phyloP scores from a whole-genome alignment of 1,140 invertebrate genomes.

The Armadillidium nasatum region DNA sequence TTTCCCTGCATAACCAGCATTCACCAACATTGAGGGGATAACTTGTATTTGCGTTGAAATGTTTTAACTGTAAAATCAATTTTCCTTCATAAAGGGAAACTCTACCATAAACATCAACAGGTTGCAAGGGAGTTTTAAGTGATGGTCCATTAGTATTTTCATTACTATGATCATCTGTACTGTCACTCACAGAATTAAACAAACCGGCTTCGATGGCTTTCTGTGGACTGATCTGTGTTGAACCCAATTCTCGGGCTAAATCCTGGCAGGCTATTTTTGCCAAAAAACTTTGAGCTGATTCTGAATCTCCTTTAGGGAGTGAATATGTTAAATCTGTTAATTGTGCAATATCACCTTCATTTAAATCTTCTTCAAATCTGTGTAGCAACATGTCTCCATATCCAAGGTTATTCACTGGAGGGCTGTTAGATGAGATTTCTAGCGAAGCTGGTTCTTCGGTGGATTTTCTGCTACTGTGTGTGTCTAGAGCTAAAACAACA shows the following conservation, averaged over 20 bases:
- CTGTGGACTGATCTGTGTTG: neutral
- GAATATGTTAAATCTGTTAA: neutral
- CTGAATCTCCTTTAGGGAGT: neutral
- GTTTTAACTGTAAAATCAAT: slow-evolving; percentile 23
- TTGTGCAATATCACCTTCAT: neutral
- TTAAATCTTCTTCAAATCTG: neutral
- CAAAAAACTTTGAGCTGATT: neutral
- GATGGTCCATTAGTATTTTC: neutral
- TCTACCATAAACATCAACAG: slow-evolving; percentile 23
- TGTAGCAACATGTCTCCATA: slow-evolving; percentile 4
- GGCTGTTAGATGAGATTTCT: neutral
- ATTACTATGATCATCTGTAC: neutral
- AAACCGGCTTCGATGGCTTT: neutral
- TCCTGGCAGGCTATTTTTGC: neutral
- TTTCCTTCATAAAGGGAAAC: slow-evolving; percentile 27
- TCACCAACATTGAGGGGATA: slow-evolving; percentile 42
- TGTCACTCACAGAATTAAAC: neutral
- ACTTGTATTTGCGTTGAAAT: slow-evolving; percentile 40
- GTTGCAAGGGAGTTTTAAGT: neutral
- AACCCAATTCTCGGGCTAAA: neutral
- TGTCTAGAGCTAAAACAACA: neutral
- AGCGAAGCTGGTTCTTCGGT: neutral
- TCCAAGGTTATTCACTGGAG: neutral
- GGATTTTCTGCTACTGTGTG: neutral
- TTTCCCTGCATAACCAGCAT: slow-evolving; percentile 43